Base-by-base conservation (phyloP, 1,140 invertebrate species). In the Halyomorpha halys region DNA sequence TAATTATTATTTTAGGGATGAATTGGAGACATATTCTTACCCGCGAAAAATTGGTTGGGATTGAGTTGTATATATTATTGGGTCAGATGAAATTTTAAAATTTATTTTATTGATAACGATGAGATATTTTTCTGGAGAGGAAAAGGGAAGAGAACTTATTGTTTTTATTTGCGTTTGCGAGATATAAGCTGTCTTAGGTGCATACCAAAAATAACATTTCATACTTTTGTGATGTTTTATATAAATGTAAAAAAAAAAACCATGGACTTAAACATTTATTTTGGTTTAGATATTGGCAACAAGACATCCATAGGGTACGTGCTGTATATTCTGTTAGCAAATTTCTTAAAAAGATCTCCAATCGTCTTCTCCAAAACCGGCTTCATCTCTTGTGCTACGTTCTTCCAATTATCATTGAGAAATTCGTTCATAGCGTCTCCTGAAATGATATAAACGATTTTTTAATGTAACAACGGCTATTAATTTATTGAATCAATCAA, bases 321-420 rank as follows among this genome's bases (percentile, higher is more conserved):
- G 2, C 72, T 67, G 59, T 72, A 78, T 27, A 79, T 75, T 51
- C 79, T 80, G 65, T 83, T 82, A 0, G 80, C 73, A 25, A 83
- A 79, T n/a, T 77, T 76, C 60, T 79, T 80, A 62, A 78, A 75
- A 39, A 81, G 73, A 11, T 74, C 64, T 0, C 73, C 75, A 61
- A 80, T 75, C 1, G 78, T 78, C 54, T 74, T 70, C 61, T 76
- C 74, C 3, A 81, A 74, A 11, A 78, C 72, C 2, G 71, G 65
- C 45, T 75, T 73, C 0, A 82, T 71, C 67, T 83, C 81, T 21
- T 75, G 65, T 3, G 74, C 75, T n/a, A 82, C 70, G 27, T 76
- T 75, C 54, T 76, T 69, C 79, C 80, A 80, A 65, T 83, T 82
- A 25, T 83, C 80, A 69, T 82, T 82, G 11, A 83, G 68, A 66